A percentile compares a stretch with the other conserved stretches of the same genome.
phyloP scores from a whole-genome alignment of 2,113 vertebrate species.

The Gallinago paraguaiae region DNA sequence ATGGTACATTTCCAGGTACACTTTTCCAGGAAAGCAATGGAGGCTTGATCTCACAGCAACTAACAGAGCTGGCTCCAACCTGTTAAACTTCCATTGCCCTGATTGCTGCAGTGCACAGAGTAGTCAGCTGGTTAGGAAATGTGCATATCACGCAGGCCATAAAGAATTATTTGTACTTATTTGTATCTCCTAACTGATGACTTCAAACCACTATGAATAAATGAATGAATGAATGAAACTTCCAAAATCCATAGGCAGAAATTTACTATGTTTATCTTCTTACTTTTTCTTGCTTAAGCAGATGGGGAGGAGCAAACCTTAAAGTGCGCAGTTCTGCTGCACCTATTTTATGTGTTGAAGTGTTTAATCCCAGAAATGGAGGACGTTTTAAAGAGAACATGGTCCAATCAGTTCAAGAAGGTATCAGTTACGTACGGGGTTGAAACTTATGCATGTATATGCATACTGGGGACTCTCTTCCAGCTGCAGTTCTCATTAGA shows the following conservation, averaged over 20 bases:
- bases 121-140: background rate
- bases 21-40: background rate
- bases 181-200: background rate
- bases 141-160: background rate
- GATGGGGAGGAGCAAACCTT: background rate
- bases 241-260: background rate
- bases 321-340: background rate
- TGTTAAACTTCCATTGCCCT: background rate
- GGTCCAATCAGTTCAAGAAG: background rate
- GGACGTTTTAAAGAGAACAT: background rate
- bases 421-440: background rate
- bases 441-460: background rate
- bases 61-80: background rate
- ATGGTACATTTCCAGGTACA: background rate
- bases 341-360: background rate
- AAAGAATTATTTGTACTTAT: background rate
- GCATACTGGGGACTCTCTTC: background rate
- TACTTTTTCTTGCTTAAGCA: background rate
- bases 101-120: background rate
- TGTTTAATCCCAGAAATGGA: background rate
- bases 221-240: background rate
- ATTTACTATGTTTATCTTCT: background rate
- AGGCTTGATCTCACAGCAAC: background rate
- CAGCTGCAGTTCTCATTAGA: background rate
- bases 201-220: background rate